Percentiles rank a stretch among this genome's conserved stretches.
These are phyloP conservation scores for Steinernema khuongi DNA, from an alignment of 1,140 invertebrate genomes.

Conservation along the genomic window DNA sequence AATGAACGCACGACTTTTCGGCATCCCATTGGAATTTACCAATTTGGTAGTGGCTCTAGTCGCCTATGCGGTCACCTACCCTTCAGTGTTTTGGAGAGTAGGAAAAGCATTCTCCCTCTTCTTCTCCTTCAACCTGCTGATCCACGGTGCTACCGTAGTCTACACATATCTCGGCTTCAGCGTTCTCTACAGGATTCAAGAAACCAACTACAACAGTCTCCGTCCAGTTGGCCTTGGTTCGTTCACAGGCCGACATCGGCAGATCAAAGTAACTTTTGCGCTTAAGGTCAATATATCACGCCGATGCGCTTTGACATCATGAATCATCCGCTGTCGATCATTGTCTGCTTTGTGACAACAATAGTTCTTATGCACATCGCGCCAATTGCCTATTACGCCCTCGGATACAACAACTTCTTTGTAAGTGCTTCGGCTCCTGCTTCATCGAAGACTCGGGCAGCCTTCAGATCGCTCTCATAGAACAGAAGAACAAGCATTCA, in stretches of 20 bases:
- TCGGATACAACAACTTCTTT: constrained; percentile 53
- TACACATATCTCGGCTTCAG: constrained; percentile 52
- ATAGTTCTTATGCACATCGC: constrained; percentile 45
- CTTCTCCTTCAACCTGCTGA: constrained; percentile 48
- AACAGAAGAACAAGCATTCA: not conserved
- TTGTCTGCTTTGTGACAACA: constrained; percentile 40
- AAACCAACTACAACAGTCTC: constrained; percentile 51
- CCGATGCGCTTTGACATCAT: not conserved
- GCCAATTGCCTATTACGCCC: constrained; percentile 51
- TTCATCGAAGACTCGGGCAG: not conserved
- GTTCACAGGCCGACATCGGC: constrained; percentile 23
- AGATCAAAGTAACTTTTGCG: not conserved
- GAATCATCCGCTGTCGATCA: constrained; percentile 42
- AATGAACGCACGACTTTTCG: constrained; percentile 57
- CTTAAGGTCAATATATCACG: constrained; percentile 44
- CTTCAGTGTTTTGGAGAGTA: constrained; percentile 57
- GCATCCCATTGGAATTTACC: constrained; percentile 56
- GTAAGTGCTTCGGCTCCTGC: too few species aligned
- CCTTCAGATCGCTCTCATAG: constrained; percentile 16
- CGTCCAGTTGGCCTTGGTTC: constrained; percentile 54
- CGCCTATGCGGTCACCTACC: constrained; percentile 45
- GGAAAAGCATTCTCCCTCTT: constrained; percentile 47
- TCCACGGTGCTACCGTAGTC: constrained; percentile 43
- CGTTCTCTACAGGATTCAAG: constrained; percentile 53
- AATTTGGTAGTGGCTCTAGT: constrained; percentile 52